Conservation (phyloP, 2,888 invertebrate genomes). For the Cetonia aurata region DNA sequence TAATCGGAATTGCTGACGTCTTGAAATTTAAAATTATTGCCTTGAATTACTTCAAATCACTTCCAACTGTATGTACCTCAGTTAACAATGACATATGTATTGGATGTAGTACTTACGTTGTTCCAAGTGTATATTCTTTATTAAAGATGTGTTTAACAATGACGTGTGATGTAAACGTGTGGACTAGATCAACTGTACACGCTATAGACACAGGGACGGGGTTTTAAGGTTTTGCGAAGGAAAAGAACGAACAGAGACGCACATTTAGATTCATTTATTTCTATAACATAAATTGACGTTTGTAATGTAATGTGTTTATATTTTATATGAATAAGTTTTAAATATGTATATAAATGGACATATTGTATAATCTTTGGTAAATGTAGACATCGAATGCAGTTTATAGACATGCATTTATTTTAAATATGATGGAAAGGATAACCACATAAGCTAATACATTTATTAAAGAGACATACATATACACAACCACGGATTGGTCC, state of each 20-base stretch:
- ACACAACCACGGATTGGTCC: slow-evolving; percentile 8
- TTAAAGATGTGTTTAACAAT: slow-evolving; percentile 25
- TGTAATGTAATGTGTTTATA: background rate
- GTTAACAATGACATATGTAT: too few species aligned
- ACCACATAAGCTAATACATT: slow-evolving; percentile 7
- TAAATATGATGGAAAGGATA: slow-evolving; percentile 7
- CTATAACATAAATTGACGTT: slow-evolving; percentile 35
- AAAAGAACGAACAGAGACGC: slow-evolving; percentile 29
- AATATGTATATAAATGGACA: slow-evolving; percentile 25
- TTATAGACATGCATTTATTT: slow-evolving; percentile 29
- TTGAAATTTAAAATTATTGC: too few species aligned
- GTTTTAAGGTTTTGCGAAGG: background rate
- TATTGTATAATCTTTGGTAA: slow-evolving; percentile 35
- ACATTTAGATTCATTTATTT: slow-evolving; percentile 38
- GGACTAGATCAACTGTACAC: slow-evolving; percentile 3
- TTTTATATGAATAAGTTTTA: background rate
- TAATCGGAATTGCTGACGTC: too few species aligned
- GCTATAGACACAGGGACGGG: slow-evolving; percentile 8
- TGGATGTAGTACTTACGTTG: background rate
- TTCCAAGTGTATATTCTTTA: background rate
- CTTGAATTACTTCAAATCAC: too few species aligned
- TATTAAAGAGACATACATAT: slow-evolving; percentile 2
- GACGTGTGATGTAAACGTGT: slow-evolving; percentile 28
- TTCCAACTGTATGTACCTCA: too few species aligned
- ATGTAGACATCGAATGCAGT: slow-evolving; percentile 35